Evolutionary conservation across 2,113 vertebrate genomes (phyloP), one percentile per base, ranked within the genome.

Genomic region (Microtus pennsylvanicus): DNA sequence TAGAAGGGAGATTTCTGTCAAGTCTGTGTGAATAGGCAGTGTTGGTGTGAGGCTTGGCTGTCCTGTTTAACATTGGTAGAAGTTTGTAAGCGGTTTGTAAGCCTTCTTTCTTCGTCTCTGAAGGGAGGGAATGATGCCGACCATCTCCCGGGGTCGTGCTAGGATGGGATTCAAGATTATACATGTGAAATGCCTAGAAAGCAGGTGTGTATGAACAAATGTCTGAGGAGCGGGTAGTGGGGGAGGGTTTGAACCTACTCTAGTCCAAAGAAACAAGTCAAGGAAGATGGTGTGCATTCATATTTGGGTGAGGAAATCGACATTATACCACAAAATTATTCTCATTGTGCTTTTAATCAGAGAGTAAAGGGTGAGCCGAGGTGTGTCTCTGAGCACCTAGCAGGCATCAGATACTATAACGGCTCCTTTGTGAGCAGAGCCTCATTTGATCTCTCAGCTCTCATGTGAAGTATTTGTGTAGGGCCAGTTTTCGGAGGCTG

Each of bases 231-330:
- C 26, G 38, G 28, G 16, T 19, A 58, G 69, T n/a, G 7, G 19
- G 7, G 70, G n/a, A 21, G 8, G n/a, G 19, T 2, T 14, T 30
- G 35, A 9, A 42, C 42, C 2, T 61, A 7, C 2, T 42, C 0
- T 47, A 35, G 26, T 75, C 24, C 42, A 58, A 83, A 92, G 38
- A 12, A 28, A 21, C 11, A 83, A 26, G 30, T 69, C 38, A 7
- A 19, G 3, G 8, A 26, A 38, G 63, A 78, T 28, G 16, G 61
- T 81, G 47, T 77, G 21, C 33, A 19, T 47, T 89, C 63, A 47
- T 19, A 28, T 7, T 8, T 26, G 4, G 58, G 9, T 52, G 11
- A 33, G 26, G 58, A 52, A 91, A 9, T 17, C 33, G 38, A 33
- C 24, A 14, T 22, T 6, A 28, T 1, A 17, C 42, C 14, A 50